A percentile compares a stretch with the other conserved stretches of the same genome.
Evolutionary conservation across 1,140 invertebrate genomes (phyloP).

Genomic region (Macrosteles quadrilineatus): DNA sequence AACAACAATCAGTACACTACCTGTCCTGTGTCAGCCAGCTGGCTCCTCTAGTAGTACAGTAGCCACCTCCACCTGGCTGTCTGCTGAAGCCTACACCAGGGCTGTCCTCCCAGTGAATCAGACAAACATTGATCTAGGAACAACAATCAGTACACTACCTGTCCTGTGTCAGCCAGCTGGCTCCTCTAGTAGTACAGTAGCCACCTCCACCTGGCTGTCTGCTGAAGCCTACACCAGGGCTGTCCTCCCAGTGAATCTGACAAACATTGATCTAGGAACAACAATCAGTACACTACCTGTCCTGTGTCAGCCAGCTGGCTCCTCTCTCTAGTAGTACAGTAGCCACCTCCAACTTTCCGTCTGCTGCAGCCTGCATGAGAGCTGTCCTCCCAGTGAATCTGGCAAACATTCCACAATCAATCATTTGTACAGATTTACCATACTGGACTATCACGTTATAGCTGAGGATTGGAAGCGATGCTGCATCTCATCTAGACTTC

Average conservation of each 20-base stretch:
- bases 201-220: neutral
- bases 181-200: neutral
- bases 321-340: constrained; percentile 20
- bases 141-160: neutral
- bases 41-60: neutral
- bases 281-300: too few species aligned
- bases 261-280: too few species aligned
- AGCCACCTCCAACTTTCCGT: constrained; percentile 4
- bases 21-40: neutral
- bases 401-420: neutral
- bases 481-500: too few species aligned
- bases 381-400: constrained; percentile 18
- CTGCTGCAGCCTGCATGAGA: constrained; percentile 3
- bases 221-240: neutral
- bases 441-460: too few species aligned
- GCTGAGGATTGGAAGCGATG: too few species aligned
- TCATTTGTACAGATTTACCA: too few species aligned
- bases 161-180: neutral
- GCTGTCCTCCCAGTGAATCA: constrained; percentile 5
- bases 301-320: neutral
- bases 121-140: too few species aligned
- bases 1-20: neutral
- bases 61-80: neutral
- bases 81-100: neutral
- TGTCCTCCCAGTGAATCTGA: constrained; percentile 1